Evolutionary conservation across 2,888 invertebrate genomes (phyloP), one percentile per base, ranked within the genome.

Genomic region (Epistrophella euchroma): DNA sequence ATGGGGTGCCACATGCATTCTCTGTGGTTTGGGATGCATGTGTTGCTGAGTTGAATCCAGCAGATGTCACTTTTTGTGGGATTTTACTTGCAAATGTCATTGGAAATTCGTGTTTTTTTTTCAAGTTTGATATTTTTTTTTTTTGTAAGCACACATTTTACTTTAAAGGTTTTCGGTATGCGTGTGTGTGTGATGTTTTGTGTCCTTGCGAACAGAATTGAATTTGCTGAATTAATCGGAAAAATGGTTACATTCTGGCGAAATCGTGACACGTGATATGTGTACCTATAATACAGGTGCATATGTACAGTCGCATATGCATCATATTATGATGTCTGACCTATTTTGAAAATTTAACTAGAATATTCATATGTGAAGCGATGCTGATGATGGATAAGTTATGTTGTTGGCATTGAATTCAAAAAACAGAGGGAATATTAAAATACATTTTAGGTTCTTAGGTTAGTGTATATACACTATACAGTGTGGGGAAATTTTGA

Each of bases 11-110:
- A 60, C 37, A 73, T 76, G 62, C 72, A 80, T 76, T 73, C 19
- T 71, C 32, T 71, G 40, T 52, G 71, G 80, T 47, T 76, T n/a
- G n/a, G 71, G 71, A 60, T 76, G 66, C 74, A 79, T 80, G 55
- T 79, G 58, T 52, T 43, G 66, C 55, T 68, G 55, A 17, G 56
- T 68, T 81, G 68, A 76, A 62, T 73, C 19, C 19, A 68, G 40
- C 81, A 85, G 85, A 81, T 85, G 85, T 68, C 35, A 52, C 64
- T 43, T 80, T 85, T 68, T 72, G 72, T 76, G 68, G 68, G 68
- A 80, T 76, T 76, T 76, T 73, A 80, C 80, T 85, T 80, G 85
- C 80, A 85, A 85, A 85, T 85, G 72, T 85, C 85, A 81, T 71
- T 75, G 79, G 32, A 47, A 50, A 68, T 71, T 70, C 19, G 43